Percentiles rank a stretch among this genome's conserved stretches.
Evolutionary conservation across 2,888 invertebrate species (phyloP).

Genomic region (Adelognathus sp.): DNA sequence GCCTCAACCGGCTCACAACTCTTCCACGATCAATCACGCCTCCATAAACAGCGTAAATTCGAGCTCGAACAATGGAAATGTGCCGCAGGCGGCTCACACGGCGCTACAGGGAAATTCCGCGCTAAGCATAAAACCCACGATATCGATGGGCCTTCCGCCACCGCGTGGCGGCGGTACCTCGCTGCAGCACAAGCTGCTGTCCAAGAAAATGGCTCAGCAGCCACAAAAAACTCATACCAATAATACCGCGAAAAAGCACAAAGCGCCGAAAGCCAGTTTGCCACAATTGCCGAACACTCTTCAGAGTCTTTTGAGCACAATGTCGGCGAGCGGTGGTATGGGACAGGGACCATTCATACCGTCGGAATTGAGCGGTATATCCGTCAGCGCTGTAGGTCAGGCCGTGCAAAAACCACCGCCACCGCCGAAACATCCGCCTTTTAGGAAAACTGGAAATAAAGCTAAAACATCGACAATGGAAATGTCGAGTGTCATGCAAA

Average conservation of each 20-base stretch:
- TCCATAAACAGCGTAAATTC: constrained; percentile 61
- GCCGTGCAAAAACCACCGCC: constrained; percentile 56
- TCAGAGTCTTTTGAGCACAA: constrained; percentile 64
- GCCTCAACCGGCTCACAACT: constrained; percentile 73
- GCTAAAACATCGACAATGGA: constrained; percentile 58
- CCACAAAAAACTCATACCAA: constrained; percentile 46
- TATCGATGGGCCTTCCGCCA: constrained; percentile 66
- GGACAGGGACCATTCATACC: constrained; percentile 66
- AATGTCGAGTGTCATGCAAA: constrained; percentile 53
- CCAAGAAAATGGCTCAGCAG: constrained; percentile 75
- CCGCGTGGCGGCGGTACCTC: constrained; percentile 68
- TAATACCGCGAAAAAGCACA: constrained; percentile 67
- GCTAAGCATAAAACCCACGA: constrained; percentile 65
- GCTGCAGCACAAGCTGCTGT: constrained; percentile 76
- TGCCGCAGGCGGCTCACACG: constrained; percentile 67
- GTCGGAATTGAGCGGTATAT: constrained; percentile 73
- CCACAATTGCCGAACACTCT: constrained; percentile 63
- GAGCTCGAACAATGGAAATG: constrained; percentile 4
- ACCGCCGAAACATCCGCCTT: constrained; percentile 55
- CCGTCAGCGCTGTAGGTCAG: constrained; percentile 70
- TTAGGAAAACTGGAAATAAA: constrained; percentile 58
- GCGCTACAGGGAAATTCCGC: constrained; percentile 58
- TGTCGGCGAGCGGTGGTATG: constrained; percentile 55
- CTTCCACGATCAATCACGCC: constrained; percentile 65
- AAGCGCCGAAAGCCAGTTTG: constrained; percentile 59